Conservation (phyloP, 2,888 invertebrate genomes). For the Arrhopalites spinosus region DNA sequence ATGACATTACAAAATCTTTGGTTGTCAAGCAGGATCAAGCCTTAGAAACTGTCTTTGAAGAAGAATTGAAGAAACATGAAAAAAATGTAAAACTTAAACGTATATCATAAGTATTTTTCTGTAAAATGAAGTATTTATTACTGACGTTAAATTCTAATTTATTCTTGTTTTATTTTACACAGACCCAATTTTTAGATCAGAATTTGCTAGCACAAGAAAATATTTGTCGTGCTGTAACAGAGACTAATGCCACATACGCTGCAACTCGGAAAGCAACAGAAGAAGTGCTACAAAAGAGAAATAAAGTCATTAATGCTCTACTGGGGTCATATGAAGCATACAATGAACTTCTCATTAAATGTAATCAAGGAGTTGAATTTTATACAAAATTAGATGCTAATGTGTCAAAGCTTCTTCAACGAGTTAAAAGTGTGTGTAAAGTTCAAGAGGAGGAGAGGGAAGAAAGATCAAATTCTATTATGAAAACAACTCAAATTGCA, state of each 20-base stretch:
- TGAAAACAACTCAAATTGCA: conserved; percentile 38
- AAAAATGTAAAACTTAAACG: conserved; percentile 66
- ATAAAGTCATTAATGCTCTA: conserved; percentile 60
- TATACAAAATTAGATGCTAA: conserved; percentile 84
- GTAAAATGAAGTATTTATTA: too few relatives aligned
- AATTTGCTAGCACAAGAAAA: conserved; percentile 92
- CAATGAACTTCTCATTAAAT: conserved; percentile 85
- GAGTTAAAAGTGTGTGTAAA: conserved; percentile 70
- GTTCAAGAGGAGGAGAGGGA: conserved; percentile 90
- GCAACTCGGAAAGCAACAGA: conserved; percentile 76
- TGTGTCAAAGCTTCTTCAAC: conserved; percentile 75
- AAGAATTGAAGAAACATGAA: conserved; percentile 87
- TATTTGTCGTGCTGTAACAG: conserved; percentile 76
- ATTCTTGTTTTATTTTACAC: background rate
- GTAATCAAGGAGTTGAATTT: conserved; percentile 89
- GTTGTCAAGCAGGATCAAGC: conserved; percentile 69
- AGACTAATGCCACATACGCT: conserved; percentile 87
- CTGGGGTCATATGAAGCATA: conserved; percentile 89
- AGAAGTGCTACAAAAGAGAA: conserved; percentile 74
- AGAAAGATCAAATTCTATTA: conserved; percentile 60
- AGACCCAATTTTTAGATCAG: conserved; percentile 70
- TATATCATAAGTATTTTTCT: background rate
- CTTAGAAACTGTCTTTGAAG: conserved; percentile 74
- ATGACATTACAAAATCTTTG: conserved; percentile 86
- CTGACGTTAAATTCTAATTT: background rate